Base-by-base conservation (phyloP, 2,888 invertebrate genomes). In the Tetranychus piercei region DNA sequence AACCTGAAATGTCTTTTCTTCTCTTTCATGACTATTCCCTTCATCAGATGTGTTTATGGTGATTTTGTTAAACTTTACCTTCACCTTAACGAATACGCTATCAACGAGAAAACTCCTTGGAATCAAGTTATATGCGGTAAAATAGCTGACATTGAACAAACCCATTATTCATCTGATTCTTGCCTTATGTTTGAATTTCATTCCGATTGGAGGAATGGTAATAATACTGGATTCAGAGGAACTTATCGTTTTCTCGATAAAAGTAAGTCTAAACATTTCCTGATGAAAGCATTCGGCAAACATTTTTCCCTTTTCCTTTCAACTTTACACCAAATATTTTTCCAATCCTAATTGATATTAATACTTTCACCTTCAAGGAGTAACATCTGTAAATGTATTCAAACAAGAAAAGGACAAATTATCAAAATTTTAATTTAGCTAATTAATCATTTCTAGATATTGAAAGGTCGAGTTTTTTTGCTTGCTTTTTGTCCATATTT, bases 21-120 rank as follows among this genome's bases (percentile, higher is more conserved):
- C 34, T 34, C 34, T 34, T 34, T 34, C 34, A 34, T 20, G 23
- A 69, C n/a, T 44, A 15, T 43, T 70, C 23, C 70, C 22, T 44
- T 71, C 4, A 71, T 55, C 7, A 90, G 90, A 79, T 90, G 90
- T 81, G 84, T 86, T 76, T 86, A 86, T 73, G 88, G 88, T 0
- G 90, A 90, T 83, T 90, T 88, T 83, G 83, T 91, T 78, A 89
- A 90, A 83, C 86, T 90, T 75, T 91, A 89, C 83, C 85, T 88
- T 74, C 89, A 90, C 80, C 85, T 90, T 78, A 85, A 86, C 76
- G 87, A 87, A 0, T 79, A 81, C 8, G 86, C 86, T 44, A 87
- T 91, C 80, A 90, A 88, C 82, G 90, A 90, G 82, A 86, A 88
- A 77, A 89, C 89, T 6, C 88, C 87, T 15, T 89, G 89, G 88